Conservation (phyloP, 2,888 invertebrate species). For the Pyrrhopygopsis socrates region DNA sequence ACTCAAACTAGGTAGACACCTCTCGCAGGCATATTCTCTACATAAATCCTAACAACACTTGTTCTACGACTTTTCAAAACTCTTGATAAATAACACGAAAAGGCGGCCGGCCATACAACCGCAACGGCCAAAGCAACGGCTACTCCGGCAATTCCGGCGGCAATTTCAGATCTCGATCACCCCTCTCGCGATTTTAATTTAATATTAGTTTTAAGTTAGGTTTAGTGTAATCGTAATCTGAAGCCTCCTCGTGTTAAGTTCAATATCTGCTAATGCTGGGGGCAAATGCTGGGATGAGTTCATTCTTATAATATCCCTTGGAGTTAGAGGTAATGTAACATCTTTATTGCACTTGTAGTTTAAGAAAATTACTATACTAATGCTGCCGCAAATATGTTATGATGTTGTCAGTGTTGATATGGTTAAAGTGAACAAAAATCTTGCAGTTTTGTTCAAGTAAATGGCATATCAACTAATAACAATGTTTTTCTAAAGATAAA, state of each 20-base stretch:
- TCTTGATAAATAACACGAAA: too few relatives aligned
- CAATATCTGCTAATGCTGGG: conserved; percentile 93
- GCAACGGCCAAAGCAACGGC: conserved; percentile 93
- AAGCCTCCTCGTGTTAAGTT: conserved; percentile 95
- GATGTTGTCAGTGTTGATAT: background rate
- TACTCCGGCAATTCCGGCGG: conserved; percentile 92
- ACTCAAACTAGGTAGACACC: too few relatives aligned
- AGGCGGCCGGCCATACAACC: conserved; percentile 90
- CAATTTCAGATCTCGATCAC: conserved; percentile 95
- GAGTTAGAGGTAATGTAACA: conserved; percentile 91
- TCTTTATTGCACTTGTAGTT: conserved; percentile 49
- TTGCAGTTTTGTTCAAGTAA: background rate
- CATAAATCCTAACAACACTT: too few relatives aligned
- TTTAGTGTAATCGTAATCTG: conserved; percentile 95
- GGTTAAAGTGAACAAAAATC: too few relatives aligned
- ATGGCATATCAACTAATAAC: background rate
- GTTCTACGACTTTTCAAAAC: too few relatives aligned
- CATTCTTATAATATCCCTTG: conserved; percentile 90
- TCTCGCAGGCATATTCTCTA: too few relatives aligned
- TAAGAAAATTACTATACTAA: background rate
- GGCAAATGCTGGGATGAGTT: conserved; percentile 94
- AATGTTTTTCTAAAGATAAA: too few relatives aligned
- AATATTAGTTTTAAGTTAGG: conserved; percentile 93
- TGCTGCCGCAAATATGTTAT: background rate
- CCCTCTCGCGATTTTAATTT: conserved; percentile 93